These are phyloP conservation scores for Euglossa dilemma DNA, from an alignment of 1,140 invertebrate genomes.

Conservation along the genomic window DNA sequence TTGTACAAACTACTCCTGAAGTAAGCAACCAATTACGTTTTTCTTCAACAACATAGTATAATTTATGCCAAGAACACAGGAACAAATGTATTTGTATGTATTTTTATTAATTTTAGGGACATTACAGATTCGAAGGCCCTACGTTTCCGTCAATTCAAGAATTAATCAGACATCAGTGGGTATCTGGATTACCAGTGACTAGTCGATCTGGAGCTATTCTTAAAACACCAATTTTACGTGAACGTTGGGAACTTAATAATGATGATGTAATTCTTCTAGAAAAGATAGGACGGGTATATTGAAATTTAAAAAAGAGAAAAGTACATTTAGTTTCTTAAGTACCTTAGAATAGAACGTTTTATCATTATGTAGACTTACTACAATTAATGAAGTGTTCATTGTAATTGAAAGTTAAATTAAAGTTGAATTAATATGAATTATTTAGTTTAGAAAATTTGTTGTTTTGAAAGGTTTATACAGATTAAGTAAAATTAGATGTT, in stretches of 20 bases:
- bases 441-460: neutral
- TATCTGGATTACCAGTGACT: constrained; percentile 93
- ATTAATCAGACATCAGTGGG: constrained; percentile 93
- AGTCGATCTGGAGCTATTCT: constrained; percentile 95
- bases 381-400: too few relatives aligned
- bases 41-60: neutral
- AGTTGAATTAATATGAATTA: neutral
- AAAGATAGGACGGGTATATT: constrained; percentile 94
- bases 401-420: neutral
- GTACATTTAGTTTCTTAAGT: neutral
- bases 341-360: neutral
- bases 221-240: constrained; percentile 92
- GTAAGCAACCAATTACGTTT: constrained; percentile 79
- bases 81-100: neutral
- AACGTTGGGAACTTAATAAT: constrained; percentile 98
- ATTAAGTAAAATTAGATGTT: neutral
- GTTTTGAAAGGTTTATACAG: neutral
- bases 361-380: too few relatives aligned
- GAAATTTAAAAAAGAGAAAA: constrained; percentile 70
- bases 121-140: constrained; percentile 96
- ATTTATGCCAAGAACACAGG: neutral
- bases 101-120: constrained; percentile 83
- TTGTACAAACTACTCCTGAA: constrained; percentile 96
- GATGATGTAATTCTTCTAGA: constrained; percentile 96
- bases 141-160: constrained; percentile 96